Percentiles rank a stretch among this genome's conserved stretches.
phyloP scores from a whole-genome alignment of 2,797 vertebrate species.

The Trematomus bernacchii region DNA sequence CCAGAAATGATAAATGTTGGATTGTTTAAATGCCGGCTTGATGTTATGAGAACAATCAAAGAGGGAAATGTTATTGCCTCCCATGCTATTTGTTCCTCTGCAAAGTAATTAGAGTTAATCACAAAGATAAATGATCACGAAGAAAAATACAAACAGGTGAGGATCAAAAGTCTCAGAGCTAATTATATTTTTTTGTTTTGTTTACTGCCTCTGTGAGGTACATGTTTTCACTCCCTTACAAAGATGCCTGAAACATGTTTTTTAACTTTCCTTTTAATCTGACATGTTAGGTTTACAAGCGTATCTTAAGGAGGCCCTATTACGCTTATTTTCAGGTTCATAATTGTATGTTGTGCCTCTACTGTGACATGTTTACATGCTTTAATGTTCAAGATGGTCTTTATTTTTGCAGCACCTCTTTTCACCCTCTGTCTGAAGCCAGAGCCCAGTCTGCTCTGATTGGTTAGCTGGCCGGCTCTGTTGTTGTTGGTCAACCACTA shows the following conservation, averaged over 20 bases:
- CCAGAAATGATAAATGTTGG: constrained; percentile 28
- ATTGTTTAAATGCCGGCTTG: constrained; percentile 30
- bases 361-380: too few species aligned
- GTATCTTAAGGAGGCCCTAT: background rate
- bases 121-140: constrained; percentile 23
- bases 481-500: too few species aligned
- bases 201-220: constrained; percentile 6
- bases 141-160: constrained; percentile 21
- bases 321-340: too few species aligned
- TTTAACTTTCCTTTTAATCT: background rate
- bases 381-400: too few species aligned
- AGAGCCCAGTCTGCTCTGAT: too few species aligned
- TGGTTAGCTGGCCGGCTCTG: too few species aligned
- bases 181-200: constrained; percentile 23
- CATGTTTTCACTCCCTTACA: constrained; percentile 14
- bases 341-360: too few species aligned
- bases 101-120: constrained; percentile 47
- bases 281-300: constrained; percentile 33
- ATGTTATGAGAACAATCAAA: constrained; percentile 5
- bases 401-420: too few species aligned
- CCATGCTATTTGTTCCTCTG: constrained; percentile 19
- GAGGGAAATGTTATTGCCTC: constrained; percentile 17
- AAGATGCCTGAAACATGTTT: background rate
- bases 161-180: constrained; percentile 25
- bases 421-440: too few species aligned